Conservation (phyloP, 2,888 invertebrate species). For the Latrodectus hesperus region DNA sequence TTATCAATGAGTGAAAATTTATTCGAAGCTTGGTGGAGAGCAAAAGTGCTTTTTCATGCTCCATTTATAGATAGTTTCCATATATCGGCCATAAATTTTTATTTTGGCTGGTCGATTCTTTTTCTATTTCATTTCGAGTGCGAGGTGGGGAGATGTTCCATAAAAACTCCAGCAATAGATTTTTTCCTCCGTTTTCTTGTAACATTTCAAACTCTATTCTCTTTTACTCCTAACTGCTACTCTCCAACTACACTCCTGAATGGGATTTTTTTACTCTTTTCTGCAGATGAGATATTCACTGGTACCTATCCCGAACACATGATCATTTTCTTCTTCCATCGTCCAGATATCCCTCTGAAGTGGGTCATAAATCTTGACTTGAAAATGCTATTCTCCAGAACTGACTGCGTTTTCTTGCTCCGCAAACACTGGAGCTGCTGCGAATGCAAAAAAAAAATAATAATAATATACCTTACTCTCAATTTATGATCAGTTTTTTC, state of each 20-base stretch:
- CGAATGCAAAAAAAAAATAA: background rate
- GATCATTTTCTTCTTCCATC: slow-evolving; percentile 28
- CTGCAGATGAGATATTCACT: slow-evolving; percentile 55
- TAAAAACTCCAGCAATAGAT: slow-evolving; percentile 23
- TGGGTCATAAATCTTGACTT: slow-evolving; percentile 51
- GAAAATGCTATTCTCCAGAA: slow-evolving; percentile 50
- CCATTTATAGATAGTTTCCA: slow-evolving; percentile 48
- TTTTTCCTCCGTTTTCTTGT: slow-evolving; percentile 37
- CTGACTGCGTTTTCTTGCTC: slow-evolving; percentile 16
- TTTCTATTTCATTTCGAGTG: background rate
- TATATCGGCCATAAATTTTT: slow-evolving; percentile 55
- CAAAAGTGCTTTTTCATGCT: slow-evolving; percentile 56
- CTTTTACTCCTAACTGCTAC: slow-evolving; percentile 2
- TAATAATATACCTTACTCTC: slow-evolving; percentile 32
- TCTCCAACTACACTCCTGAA: background rate
- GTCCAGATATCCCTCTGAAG: slow-evolving; percentile 56
- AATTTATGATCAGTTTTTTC: slow-evolving; percentile 54
- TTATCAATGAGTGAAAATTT: slow-evolving; percentile 27
- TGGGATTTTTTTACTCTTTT: slow-evolving; percentile 7
- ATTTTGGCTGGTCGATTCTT: slow-evolving; percentile 30
- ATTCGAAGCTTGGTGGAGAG: slow-evolving; percentile 29
- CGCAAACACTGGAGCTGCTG: background rate
- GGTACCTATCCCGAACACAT: slow-evolving; percentile 47
- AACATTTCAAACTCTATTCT: slow-evolving; percentile 52
- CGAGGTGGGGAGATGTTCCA: background rate